A percentile compares a stretch with the other conserved stretches of the same genome.
phyloP scores from a whole-genome alignment of 2,113 vertebrate genomes.

The Forbesichthys agassizii region DNA sequence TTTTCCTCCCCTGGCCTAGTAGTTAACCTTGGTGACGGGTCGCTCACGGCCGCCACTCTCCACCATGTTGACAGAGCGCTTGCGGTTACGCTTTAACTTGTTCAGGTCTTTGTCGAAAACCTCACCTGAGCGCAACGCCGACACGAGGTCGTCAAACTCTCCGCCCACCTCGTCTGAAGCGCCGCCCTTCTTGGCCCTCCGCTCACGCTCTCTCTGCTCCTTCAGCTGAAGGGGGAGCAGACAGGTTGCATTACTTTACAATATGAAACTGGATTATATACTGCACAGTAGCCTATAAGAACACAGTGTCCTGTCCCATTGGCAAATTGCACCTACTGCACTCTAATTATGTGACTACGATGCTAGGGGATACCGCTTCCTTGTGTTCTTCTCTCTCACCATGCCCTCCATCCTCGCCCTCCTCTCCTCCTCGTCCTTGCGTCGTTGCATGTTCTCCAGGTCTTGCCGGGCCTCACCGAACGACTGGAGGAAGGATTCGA shows the following conservation, averaged over 20 bases:
- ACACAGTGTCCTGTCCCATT: neutral
- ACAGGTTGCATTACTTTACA: too few species aligned
- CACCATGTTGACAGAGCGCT: slow-evolving; percentile 86
- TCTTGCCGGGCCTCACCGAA: slow-evolving; percentile 92
- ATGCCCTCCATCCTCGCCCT: slow-evolving; percentile 92
- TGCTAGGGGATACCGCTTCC: too few species aligned
- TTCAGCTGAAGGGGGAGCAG: slow-evolving; percentile 81
- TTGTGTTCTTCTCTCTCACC: slow-evolving; percentile 74
- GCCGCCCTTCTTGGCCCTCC: slow-evolving; percentile 84
- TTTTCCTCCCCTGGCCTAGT: slow-evolving; percentile 69
- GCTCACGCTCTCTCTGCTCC: slow-evolving; percentile 92
- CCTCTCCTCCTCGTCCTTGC: slow-evolving; percentile 94
- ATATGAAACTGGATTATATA: too few species aligned
- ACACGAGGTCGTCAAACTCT: slow-evolving; percentile 96
- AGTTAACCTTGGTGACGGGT: slow-evolving; percentile 88
- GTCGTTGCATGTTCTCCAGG: slow-evolving; percentile 92
- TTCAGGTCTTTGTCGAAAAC: slow-evolving; percentile 98
- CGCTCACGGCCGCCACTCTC: slow-evolving; percentile 87
- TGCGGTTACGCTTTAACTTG: slow-evolving; percentile 96
- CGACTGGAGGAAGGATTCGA: slow-evolving; percentile 93
- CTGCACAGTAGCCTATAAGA: too few species aligned
- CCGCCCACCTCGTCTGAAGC: slow-evolving; percentile 89
- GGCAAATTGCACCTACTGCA: neutral
- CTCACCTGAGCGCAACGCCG: slow-evolving; percentile 90
- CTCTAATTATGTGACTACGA: too few species aligned